Conservation (phyloP, 1,140 invertebrate genomes). For the Drosophila kohkoa region DNA sequence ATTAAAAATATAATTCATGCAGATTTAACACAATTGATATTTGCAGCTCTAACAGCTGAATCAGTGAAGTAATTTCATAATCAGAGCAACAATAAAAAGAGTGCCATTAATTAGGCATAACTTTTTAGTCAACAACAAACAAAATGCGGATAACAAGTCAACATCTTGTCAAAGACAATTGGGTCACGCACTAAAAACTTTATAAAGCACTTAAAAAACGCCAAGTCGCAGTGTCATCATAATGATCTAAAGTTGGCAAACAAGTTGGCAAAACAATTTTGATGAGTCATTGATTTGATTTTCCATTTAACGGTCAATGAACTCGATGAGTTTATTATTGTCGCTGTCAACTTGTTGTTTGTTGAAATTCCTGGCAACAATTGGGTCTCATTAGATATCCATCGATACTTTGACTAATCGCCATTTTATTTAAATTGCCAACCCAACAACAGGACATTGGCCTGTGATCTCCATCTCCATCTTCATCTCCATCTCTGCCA, state of each 20-base stretch:
- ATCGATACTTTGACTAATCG: conserved; percentile 51
- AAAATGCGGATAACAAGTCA: background rate
- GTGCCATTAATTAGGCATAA: conserved; percentile 27
- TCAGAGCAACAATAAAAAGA: conserved; percentile 6
- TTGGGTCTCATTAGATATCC: conserved; percentile 33
- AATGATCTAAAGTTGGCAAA: conserved; percentile 28
- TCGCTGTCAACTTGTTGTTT: conserved; percentile 37
- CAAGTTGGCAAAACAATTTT: conserved; percentile 42
- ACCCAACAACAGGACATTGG: conserved; percentile 1
- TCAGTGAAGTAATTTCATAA: conserved; percentile 23
- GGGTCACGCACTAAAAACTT: conserved; percentile 41
- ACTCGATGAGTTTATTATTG: conserved; percentile 42
- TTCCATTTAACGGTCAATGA: conserved; percentile 72
- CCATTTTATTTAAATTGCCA: conserved; percentile 60
- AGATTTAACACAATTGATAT: background rate
- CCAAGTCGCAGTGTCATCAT: conserved; percentile 24
- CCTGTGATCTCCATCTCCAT: background rate
- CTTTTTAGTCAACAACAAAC: conserved; percentile 16
- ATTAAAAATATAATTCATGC: background rate
- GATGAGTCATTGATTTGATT: conserved; percentile 75
- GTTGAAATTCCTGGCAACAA: conserved; percentile 16
- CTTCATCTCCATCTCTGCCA: background rate
- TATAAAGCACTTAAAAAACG: conserved; percentile 35
- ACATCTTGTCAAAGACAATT: conserved; percentile 19
- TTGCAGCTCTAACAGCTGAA: background rate